Evolutionary conservation across 2,888 invertebrate genomes (phyloP).

Genomic region (Amblyjoppa fuscipennis): DNA sequence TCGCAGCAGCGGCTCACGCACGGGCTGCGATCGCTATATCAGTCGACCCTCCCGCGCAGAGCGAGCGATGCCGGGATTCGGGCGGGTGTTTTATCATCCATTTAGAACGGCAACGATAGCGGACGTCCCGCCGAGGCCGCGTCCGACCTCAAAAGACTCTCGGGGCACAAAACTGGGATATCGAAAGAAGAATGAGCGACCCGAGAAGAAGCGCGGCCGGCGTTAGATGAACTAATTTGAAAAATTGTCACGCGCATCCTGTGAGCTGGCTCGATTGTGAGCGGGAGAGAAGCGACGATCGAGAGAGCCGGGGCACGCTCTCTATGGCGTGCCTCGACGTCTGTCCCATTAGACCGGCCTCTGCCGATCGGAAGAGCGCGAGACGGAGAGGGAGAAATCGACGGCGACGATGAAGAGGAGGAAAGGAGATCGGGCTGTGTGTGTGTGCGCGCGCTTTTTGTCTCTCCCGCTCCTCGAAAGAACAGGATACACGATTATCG

Average conservation of each 20-base stretch:
- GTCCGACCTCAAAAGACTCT: slow-evolving; percentile 59
- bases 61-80: slow-evolving; percentile 23
- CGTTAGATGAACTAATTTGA: slow-evolving; percentile 76
- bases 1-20: slow-evolving; percentile 68
- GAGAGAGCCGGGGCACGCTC: slow-evolving; percentile 56
- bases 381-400: slow-evolving; percentile 11
- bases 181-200: slow-evolving; percentile 2
- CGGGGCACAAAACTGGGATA: slow-evolving; percentile 54
- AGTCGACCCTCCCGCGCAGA: slow-evolving; percentile 53
- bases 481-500: slow-evolving; percentile 70
- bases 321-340: slow-evolving; percentile 71
- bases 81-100: slow-evolving; percentile 6
- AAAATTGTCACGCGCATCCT: slow-evolving; percentile 83
- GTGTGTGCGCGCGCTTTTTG: not conserved
- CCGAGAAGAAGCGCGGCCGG: slow-evolving; percentile 20
- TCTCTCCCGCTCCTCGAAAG: slow-evolving; percentile 21
- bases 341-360: slow-evolving; percentile 70
- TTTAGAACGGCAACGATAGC: not conserved
- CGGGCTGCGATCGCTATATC: slow-evolving; percentile 64
- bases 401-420: slow-evolving; percentile 29
- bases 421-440: slow-evolving; percentile 24
- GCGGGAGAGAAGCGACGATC: slow-evolving; percentile 10
- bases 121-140: not conserved
- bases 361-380: slow-evolving; percentile 51
- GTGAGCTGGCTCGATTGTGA: slow-evolving; percentile 70